Conservation (phyloP, 2,113 vertebrate genomes). For the Alligator sinensis region DNA sequence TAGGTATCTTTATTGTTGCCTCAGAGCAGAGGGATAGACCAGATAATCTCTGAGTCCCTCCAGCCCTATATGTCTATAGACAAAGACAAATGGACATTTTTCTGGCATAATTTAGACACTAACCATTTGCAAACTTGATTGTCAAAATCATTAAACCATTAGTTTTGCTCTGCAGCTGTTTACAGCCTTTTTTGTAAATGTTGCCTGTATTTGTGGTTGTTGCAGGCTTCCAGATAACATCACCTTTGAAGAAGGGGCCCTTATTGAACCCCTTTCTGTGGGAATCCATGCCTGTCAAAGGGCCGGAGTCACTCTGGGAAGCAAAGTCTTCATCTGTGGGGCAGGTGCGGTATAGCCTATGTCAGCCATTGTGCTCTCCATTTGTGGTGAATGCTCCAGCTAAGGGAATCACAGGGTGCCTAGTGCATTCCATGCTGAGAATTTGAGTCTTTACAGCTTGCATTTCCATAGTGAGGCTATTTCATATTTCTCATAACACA, state of each 20-base stretch:
- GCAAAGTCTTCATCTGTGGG: conserved; percentile 90
- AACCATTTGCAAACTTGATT: background rate
- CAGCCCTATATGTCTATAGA: background rate
- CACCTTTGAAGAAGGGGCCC: conserved; percentile 96
- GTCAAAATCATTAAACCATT: fast-evolving
- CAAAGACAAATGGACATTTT: background rate
- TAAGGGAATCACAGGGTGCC: background rate
- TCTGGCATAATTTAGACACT: background rate
- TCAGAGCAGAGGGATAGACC: background rate
- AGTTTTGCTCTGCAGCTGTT: background rate
- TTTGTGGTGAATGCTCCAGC: fast-evolving
- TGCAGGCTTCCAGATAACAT: conserved; percentile 92
- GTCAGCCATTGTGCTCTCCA: background rate
- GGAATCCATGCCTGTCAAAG: conserved; percentile 94
- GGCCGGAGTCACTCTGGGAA: conserved; percentile 89
- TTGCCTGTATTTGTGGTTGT: conserved; percentile 31
- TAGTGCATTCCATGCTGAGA: background rate
- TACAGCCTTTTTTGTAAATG: background rate
- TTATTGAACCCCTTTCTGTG: conserved; percentile 95
- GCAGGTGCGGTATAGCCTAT: conserved; percentile 82
- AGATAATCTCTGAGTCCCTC: fast-evolving
- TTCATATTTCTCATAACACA: no score
- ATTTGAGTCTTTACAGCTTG: background rate
- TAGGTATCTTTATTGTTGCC: background rate
- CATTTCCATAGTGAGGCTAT: fast-evolving